These are phyloP conservation scores for Acanthosepion lycidas DNA, from an alignment of 2,888 invertebrate genomes.

Conservation along the genomic window DNA sequence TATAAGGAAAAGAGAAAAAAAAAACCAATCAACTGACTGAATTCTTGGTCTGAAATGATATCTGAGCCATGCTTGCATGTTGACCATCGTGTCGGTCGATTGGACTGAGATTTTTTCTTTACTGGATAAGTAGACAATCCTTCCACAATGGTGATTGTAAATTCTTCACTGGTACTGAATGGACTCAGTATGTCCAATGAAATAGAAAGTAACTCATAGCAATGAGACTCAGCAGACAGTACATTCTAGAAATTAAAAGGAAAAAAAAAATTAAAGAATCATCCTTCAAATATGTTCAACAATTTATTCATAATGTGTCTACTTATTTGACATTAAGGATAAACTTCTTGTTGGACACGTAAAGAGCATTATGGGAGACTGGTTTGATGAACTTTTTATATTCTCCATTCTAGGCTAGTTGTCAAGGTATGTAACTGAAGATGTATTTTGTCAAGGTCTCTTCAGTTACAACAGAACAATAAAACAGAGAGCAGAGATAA, in stretches of 20 bases:
- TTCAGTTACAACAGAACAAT: too few relatives aligned
- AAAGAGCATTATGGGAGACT: too few relatives aligned
- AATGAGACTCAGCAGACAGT: conserved; percentile 69
- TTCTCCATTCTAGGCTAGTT: too few relatives aligned
- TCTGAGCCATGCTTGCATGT: background rate
- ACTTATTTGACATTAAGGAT: too few relatives aligned
- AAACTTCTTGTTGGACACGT: too few relatives aligned
- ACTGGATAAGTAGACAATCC: background rate
- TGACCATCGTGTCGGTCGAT: background rate
- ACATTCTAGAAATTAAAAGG: conserved; percentile 60
- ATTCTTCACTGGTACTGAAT: conserved; percentile 70
- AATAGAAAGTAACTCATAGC: conserved; percentile 71
- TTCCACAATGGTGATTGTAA: conserved; percentile 53
- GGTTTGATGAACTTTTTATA: too few relatives aligned
- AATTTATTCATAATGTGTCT: background rate
- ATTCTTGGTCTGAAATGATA: background rate
- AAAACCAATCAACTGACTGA: background rate
- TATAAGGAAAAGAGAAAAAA: background rate
- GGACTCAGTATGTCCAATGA: conserved; percentile 70
- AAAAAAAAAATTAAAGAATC: background rate
- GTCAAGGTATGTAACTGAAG: too few relatives aligned
- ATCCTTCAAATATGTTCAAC: too few relatives aligned
- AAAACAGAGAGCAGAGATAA: too few relatives aligned
- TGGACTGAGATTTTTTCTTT: background rate
- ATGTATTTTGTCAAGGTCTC: too few relatives aligned